A percentile compares a stretch with the other conserved stretches of the same genome.
Evolutionary conservation across 2,888 invertebrate genomes (phyloP).

Genomic region (Melanostoma mellinum): DNA sequence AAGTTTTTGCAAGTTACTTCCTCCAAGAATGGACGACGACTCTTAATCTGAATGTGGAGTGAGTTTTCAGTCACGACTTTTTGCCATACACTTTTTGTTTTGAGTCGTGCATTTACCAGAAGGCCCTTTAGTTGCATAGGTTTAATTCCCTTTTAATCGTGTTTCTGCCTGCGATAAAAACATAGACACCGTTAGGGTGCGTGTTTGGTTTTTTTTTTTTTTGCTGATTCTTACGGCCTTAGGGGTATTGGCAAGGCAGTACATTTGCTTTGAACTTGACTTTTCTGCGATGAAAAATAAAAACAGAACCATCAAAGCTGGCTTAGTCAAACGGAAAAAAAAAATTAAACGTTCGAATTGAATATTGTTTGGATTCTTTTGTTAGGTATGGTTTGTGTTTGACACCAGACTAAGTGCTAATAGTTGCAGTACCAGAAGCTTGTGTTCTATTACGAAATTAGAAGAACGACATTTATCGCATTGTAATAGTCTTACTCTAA

Average conservation of each 20-base stretch:
- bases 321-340: too few relatives aligned
- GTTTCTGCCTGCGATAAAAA: neutral
- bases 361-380: too few relatives aligned
- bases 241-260: neutral
- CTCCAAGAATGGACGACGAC: neutral
- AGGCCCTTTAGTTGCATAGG: neutral
- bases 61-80: neutral
- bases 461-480: too few relatives aligned
- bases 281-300: neutral
- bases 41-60: neutral
- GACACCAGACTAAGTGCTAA: too few relatives aligned
- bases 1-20: neutral
- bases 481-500: too few relatives aligned
- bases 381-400: too few relatives aligned
- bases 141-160: neutral
- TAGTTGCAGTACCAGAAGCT: too few relatives aligned
- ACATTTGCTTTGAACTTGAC: neutral
- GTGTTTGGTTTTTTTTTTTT: neutral
- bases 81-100: neutral
- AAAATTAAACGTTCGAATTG: too few relatives aligned
- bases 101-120: neutral
- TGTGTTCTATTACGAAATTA: too few relatives aligned
- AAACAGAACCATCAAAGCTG: neutral
- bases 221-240: neutral
- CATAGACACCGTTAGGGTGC: neutral